These are phyloP conservation scores for Xiphophorus birchmanni DNA, from an alignment of 2,797 vertebrate species.

Conservation along the genomic window DNA sequence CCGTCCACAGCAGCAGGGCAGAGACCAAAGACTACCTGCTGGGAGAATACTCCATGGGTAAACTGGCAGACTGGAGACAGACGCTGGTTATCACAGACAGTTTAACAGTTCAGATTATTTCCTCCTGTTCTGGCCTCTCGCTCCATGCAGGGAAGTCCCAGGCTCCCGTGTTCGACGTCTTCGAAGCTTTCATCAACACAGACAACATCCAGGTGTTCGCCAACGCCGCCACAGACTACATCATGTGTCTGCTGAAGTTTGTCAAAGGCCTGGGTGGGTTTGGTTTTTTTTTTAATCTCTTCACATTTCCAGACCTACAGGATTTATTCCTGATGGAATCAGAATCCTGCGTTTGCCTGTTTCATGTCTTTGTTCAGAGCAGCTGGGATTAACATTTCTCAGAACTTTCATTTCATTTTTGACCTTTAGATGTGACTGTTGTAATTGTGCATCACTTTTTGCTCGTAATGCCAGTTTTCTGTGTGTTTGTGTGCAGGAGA, in stretches of 20 bases:
- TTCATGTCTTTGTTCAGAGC: not conserved
- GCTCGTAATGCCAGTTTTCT: not conserved
- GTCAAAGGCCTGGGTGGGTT: conserved; percentile 92
- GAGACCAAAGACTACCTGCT: conserved; percentile 94
- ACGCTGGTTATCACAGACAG: not conserved
- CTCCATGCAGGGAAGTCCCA: conserved; percentile 87
- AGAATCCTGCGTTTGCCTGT: not conserved
- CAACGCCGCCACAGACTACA: conserved; percentile 96
- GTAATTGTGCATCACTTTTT: not conserved
- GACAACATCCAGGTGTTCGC: conserved; percentile 99
- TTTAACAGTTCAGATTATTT: not conserved
- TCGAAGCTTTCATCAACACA: conserved; percentile 96
- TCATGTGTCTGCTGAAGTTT: conserved; percentile 99
- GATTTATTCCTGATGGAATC: conserved; percentile 3
- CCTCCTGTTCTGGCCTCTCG: not conserved
- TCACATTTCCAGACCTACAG: not conserved
- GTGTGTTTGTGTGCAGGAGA: conserved; percentile 81
- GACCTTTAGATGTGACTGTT: not conserved
- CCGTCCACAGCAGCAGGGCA: conserved; percentile 88
- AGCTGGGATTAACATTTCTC: not conserved
- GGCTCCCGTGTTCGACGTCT: conserved; percentile 96
- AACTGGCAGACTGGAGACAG: not conserved
- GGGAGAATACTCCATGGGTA: conserved; percentile 94
- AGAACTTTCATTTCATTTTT: not conserved
- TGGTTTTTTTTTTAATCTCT: not conserved